A percentile compares a stretch with the other conserved stretches of the same genome.
Conservation (phyloP, 2,113 vertebrate genomes). For the Anolis sagrei region DNA sequence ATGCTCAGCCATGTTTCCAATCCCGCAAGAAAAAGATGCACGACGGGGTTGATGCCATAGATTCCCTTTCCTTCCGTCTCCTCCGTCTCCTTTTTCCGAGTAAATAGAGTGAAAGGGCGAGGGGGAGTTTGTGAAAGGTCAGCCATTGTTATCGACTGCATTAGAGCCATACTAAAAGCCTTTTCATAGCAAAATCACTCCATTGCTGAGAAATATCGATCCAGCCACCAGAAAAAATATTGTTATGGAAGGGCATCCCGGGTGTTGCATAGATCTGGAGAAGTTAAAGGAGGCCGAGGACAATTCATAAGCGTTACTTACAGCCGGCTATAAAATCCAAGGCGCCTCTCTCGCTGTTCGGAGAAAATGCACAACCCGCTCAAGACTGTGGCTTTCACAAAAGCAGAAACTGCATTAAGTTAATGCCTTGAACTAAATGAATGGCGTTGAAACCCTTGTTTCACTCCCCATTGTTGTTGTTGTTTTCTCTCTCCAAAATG, state of each 20-base stretch:
- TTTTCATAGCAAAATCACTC: slow-evolving; percentile 64
- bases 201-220: slow-evolving; percentile 57
- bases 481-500: background rate
- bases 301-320: slow-evolving; percentile 42
- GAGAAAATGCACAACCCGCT: background rate
- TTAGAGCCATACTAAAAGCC: slow-evolving; percentile 58
- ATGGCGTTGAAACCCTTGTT: background rate
- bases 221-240: slow-evolving; percentile 53
- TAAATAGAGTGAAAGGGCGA: slow-evolving; percentile 31
- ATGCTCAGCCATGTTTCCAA: background rate
- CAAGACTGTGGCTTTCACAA: background rate
- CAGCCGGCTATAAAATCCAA: slow-evolving; percentile 8
- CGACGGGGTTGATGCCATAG: background rate
- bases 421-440: slow-evolving; percentile 21
- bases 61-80: background rate
- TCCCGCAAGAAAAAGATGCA: no score
- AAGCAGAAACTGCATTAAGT: background rate
- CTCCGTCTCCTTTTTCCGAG: slow-evolving; percentile 26
- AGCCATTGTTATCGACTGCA: slow-evolving; percentile 60
- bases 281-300: slow-evolving; percentile 42
- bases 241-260: slow-evolving; percentile 31
- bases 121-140: slow-evolving; percentile 62
- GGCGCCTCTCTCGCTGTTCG: background rate
- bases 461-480: background rate
- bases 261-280: slow-evolving; percentile 13